Evolutionary conservation across 2,113 vertebrate genomes (phyloP).

Genomic region (Silurus glanis): DNA sequence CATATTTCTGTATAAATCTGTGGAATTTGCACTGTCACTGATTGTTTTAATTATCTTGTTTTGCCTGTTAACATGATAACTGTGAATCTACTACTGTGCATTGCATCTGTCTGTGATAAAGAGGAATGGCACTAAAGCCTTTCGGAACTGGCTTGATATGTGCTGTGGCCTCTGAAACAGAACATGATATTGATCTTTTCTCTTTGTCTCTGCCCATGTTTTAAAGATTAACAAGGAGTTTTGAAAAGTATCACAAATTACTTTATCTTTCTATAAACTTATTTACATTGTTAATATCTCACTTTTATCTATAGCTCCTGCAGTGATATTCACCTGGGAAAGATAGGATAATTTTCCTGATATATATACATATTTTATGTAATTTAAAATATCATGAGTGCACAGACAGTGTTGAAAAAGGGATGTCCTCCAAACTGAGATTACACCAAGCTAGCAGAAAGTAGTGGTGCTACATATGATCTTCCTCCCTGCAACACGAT

Average conservation of each 20-base stretch:
- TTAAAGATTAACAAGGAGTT: not conserved
- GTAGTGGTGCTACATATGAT: not conserved
- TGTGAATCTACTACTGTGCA: not conserved
- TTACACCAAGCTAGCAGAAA: not conserved
- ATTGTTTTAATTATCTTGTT: not conserved
- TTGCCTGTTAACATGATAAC: not conserved
- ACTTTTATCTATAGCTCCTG: not conserved
- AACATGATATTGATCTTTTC: not conserved
- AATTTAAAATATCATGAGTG: not conserved
- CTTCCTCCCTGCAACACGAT: not conserved
- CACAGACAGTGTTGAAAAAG: not conserved
- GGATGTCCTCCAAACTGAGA: not conserved
- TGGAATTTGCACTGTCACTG: not conserved
- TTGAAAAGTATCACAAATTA: not conserved
- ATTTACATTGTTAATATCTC: not conserved
- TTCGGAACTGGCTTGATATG: not conserved
- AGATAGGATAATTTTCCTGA: not conserved
- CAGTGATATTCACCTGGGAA: not conserved
- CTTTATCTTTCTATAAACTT: not conserved
- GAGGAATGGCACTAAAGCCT: not conserved
- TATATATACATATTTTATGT: not conserved
- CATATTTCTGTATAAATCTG: not conserved
- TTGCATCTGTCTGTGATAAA: not conserved
- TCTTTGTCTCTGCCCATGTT: not conserved
- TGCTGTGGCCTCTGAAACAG: not conserved